These are phyloP conservation scores for Ametastegia equiseti DNA, from an alignment of 2,888 invertebrate species.

Conservation along the genomic window DNA sequence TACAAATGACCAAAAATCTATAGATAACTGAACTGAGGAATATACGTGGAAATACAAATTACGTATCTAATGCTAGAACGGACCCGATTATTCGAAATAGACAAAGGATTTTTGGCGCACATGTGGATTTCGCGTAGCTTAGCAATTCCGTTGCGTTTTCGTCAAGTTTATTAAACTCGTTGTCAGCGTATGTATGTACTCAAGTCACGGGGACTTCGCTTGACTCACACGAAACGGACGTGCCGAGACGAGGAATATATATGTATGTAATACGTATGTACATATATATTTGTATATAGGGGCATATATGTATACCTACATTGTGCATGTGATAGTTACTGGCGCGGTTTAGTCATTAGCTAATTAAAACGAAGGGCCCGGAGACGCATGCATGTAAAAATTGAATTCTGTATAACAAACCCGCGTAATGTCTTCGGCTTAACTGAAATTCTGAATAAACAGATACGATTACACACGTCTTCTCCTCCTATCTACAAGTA, in stretches of 20 bases:
- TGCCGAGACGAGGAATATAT: slow-evolving; percentile 10
- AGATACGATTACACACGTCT: background rate
- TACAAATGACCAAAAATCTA: too few species aligned
- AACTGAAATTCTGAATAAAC: background rate
- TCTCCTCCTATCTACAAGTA: background rate
- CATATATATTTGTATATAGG: background rate
- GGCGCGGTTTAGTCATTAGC: slow-evolving; percentile 42
- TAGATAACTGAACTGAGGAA: background rate
- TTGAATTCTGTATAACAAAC: background rate
- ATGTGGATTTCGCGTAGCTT: background rate
- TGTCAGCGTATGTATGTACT: background rate
- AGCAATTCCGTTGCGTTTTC: background rate
- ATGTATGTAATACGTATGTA: background rate
- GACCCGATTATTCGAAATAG: background rate
- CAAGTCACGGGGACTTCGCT: slow-evolving; percentile 43
- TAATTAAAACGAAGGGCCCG: slow-evolving; percentile 35
- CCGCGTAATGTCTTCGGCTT: background rate
- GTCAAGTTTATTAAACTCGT: slow-evolving; percentile 16
- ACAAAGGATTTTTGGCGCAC: background rate
- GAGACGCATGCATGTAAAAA: slow-evolving; percentile 2
- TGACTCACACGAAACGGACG: slow-evolving; percentile 43
- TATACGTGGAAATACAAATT: background rate
- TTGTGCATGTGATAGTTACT: background rate
- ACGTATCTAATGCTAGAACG: background rate
- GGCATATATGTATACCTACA: background rate